Percentiles rank a stretch among this genome's conserved stretches.
Conservation (phyloP, 1,140 invertebrate species). For the Elymnias hypermnestra region DNA sequence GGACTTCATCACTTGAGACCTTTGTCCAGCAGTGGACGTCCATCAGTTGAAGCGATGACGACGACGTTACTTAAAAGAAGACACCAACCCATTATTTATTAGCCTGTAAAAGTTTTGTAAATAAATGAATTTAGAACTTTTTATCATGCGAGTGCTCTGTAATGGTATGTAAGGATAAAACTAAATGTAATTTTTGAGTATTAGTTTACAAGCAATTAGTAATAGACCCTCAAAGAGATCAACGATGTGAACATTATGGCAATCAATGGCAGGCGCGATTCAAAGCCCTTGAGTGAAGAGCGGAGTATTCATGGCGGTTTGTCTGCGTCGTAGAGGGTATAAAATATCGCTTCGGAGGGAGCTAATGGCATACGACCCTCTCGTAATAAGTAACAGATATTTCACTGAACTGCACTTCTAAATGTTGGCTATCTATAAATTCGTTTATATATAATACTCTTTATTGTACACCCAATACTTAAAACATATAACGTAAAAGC, state of each 20-base stretch:
- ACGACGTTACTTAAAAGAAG: too few species aligned
- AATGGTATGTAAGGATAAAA: too few species aligned
- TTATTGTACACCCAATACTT: too few species aligned
- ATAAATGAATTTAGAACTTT: too few species aligned
- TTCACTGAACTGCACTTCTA: constrained; percentile 6
- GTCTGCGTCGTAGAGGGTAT: constrained; percentile 35
- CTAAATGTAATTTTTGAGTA: constrained; percentile 9
- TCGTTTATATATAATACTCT: too few species aligned
- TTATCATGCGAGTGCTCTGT: too few species aligned
- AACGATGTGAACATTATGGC: constrained; percentile 46
- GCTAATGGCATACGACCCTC: constrained; percentile 45
- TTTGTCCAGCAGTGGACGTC: too few species aligned
- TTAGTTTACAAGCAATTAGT: constrained; percentile 10
- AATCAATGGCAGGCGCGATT: constrained; percentile 50
- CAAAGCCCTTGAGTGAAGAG: constrained; percentile 34
- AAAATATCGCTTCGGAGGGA: constrained; percentile 53
- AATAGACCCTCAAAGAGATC: constrained; percentile 29
- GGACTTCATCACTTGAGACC: too few species aligned
- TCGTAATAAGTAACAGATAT: constrained; percentile 24
- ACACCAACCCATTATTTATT: too few species aligned
- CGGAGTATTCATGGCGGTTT: constrained; percentile 55
- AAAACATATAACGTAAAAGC: too few species aligned
- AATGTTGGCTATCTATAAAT: constrained; percentile 8
- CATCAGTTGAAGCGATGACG: too few species aligned
- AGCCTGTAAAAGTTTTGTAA: too few species aligned